phyloP scores from a whole-genome alignment of 2,888 invertebrate species.

The Tanytarsus gracilentus region DNA sequence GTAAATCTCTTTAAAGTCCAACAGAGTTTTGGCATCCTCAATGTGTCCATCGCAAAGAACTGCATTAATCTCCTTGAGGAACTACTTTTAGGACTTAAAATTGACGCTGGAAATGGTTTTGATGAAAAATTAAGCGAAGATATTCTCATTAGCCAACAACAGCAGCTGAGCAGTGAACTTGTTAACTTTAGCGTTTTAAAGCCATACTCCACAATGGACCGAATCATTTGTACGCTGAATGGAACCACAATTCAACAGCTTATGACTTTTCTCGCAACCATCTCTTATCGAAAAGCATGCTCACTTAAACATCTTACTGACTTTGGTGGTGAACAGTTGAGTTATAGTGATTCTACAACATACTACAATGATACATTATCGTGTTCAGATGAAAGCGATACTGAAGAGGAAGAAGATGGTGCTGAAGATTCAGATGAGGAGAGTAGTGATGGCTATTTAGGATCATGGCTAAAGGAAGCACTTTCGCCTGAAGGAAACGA shows the following conservation, averaged over 20 bases:
- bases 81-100: constrained; percentile 41
- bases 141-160: constrained; percentile 25
- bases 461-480: constrained; percentile 92
- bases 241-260: constrained; percentile 50
- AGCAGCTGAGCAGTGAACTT: constrained; percentile 35
- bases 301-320: constrained; percentile 66
- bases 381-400: constrained; percentile 81
- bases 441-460: constrained; percentile 46
- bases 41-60: constrained; percentile 79
- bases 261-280: constrained; percentile 79
- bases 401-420: constrained; percentile 58
- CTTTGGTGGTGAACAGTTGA: constrained; percentile 68
- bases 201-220: constrained; percentile 42
- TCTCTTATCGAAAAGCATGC: constrained; percentile 84
- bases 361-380: constrained; percentile 91
- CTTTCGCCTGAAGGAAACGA: constrained; percentile 56
- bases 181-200: constrained; percentile 43
- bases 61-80: constrained; percentile 58
- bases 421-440: constrained; percentile 33
- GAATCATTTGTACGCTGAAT: constrained; percentile 46
- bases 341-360: constrained; percentile 87
- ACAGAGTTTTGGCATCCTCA: constrained; percentile 81
- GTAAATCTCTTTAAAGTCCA: constrained; percentile 63
- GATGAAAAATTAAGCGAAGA: constrained; percentile 32
- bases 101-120: constrained; percentile 38